Conservation (phyloP, 1,140 invertebrate genomes). For the Drosophila asahinai region DNA sequence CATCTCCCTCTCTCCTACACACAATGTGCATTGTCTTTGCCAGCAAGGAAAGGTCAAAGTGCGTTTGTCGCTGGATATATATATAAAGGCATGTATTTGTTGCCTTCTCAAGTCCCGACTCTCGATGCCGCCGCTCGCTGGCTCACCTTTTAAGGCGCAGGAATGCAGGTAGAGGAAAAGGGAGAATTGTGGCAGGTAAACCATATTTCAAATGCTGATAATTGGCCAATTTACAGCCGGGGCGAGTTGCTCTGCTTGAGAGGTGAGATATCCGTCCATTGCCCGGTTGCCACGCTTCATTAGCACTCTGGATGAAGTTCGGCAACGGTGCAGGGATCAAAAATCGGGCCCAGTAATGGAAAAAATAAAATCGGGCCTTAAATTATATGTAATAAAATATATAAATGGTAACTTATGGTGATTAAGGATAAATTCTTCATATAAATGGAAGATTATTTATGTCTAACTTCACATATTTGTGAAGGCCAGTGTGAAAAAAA, state of each 20-base stretch:
- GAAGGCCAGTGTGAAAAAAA: too few relatives aligned
- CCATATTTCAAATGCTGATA: constrained; percentile 80
- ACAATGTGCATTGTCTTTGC: constrained; percentile 72
- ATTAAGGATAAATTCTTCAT: too few relatives aligned
- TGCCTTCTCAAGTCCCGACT: constrained; percentile 31
- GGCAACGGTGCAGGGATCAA: constrained; percentile 34
- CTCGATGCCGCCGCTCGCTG: constrained; percentile 6
- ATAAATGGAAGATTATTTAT: background rate
- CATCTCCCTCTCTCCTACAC: constrained; percentile 6
- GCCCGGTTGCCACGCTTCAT: constrained; percentile 52
- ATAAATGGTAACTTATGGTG: background rate
- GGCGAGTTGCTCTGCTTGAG: constrained; percentile 33
- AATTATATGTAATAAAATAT: constrained; percentile 2
- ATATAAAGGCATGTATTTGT: constrained; percentile 5
- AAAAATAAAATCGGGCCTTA: background rate
- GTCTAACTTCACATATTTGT: too few relatives aligned
- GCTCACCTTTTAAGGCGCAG: constrained; percentile 27
- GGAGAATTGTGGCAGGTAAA: constrained; percentile 62
- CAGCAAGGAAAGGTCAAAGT: constrained; percentile 72
- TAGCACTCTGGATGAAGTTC: constrained; percentile 15
- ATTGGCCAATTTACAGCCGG: constrained; percentile 76
- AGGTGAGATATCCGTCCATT: constrained; percentile 29
- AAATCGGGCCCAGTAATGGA: background rate
- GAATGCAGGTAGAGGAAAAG: constrained; percentile 56
- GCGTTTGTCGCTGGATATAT: constrained; percentile 52